Conservation (phyloP, 2,888 invertebrate genomes). For the Idaea straminata region DNA sequence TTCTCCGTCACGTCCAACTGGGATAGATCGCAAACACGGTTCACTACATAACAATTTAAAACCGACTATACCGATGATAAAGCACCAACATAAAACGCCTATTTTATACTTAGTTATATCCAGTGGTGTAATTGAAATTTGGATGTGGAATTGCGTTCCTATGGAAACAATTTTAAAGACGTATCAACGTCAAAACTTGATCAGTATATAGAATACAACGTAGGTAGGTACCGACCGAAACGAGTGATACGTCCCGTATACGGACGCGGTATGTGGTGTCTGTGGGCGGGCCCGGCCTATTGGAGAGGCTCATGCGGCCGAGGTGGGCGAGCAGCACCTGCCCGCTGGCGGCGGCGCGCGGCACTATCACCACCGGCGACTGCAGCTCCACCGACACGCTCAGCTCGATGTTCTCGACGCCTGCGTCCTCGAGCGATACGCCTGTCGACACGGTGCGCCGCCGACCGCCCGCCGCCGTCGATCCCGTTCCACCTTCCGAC, state of each 20-base stretch:
- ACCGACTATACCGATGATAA: no score
- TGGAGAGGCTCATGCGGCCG: conserved; percentile 88
- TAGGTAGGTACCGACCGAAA: conserved; percentile 77
- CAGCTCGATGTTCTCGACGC: conserved; percentile 60
- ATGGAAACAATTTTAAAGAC: no score
- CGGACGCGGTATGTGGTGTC: conserved; percentile 82
- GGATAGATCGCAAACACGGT: neutral
- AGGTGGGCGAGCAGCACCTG: conserved; percentile 95
- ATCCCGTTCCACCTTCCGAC: conserved; percentile 71
- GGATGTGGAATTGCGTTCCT: no score
- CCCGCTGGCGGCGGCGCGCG: conserved; percentile 86
- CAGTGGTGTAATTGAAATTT: no score
- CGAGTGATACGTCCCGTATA: conserved; percentile 92
- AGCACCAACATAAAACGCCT: no score
- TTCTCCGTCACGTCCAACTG: conserved; percentile 66
- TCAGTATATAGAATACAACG: neutral
- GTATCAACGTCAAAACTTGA: no score
- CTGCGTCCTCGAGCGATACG: conserved; percentile 68
- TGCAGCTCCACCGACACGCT: conserved; percentile 90
- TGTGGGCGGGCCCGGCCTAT: conserved; percentile 61
- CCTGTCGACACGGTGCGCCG: conserved; percentile 64
- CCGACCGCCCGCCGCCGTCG: conserved; percentile 67
- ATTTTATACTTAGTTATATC: no score
- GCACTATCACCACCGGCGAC: conserved; percentile 94
- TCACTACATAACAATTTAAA: no score